Base-by-base conservation (phyloP, 2,113 vertebrate species). In the Tachuris rubrigastra region DNA sequence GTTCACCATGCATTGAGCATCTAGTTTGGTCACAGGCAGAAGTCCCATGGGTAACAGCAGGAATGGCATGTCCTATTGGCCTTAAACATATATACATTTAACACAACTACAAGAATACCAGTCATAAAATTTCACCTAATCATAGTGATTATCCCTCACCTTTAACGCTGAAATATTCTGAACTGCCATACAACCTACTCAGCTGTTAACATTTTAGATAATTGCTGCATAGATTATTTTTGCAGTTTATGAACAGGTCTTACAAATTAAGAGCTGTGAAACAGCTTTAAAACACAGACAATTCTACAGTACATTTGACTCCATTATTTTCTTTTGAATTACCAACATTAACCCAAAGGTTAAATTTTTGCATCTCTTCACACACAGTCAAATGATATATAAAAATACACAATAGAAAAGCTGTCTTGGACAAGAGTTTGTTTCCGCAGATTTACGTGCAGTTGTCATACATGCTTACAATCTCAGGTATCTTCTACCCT, bases 191-290 rank as follows among this genome's bases (percentile, higher is more conserved):
- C 94, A 96, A 91, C 77, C 89, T 94, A 90, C 89, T 89, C 66
- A 90, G 74, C 55, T 93, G 63, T 78, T 96, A 95, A 87, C 52
- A 79, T 91, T 95, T 96, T 49, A 89, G 63, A 52, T 95, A 95
- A 97, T 83, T 95, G 80, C 83, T 82, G 41, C 73, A 68, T 35
- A 85, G 28, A 65, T 84, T 77, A 92, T 94, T 92, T 95, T 76
- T 92, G 67, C 56, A 87, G 41, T 68, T 94, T 67, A 67, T 75
- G 77, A 96, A 62, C 14, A 85, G 13, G 41, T 87, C 24, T 97
- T 93, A 87, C 24, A 95, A 89, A 94, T 89, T 67, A 55, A 87
- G 74, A 95, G 37, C 59, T 75, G 44, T 44, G 56, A 63, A 94
- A 82, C 31, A 91, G 71, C 37, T 78, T 82, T 83, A 69, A 93